Base-by-base conservation (phyloP, 2,113 vertebrate genomes). In the Variabilichromis moorii region DNA sequence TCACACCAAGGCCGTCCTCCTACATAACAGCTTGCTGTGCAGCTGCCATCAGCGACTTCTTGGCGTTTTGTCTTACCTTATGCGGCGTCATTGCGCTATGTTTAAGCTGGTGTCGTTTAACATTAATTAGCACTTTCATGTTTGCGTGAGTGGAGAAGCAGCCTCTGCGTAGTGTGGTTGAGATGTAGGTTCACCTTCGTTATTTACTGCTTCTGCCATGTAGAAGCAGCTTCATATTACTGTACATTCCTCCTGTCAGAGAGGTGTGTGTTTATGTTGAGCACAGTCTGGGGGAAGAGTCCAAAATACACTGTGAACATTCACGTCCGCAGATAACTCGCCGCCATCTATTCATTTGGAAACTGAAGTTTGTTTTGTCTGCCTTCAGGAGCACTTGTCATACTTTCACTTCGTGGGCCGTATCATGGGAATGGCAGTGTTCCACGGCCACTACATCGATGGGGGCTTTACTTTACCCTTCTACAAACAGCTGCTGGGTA, bases 351-450 rank as follows among this genome's bases (percentile, higher is more conserved):
- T 7, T 88, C 21, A 35, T 90, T 71, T 55, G 28, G 71, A 86
- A 86, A 63, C 79, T 89, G 2, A 92, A 81, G 4, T 10, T 66
- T 50, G 40, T 86, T 79, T 71, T 66, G 11, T 83, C 63, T 81
- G 50, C 84, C 88, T 93, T n/a, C 88, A 99, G 99, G 98, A 99
- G 91, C 98, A 99, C 91, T 95, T 99, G 92, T 99, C 99, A 0
- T 99, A 99, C 92, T 99, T 99, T 95, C 99, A 99, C 93, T 99
- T 99, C 8, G 99, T 99, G 86, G 99, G 99, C 6, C 96, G 98
- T 55, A 99, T 99, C 91, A 99, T 99, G 99, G 99, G 99, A 17
- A 99, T 99, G 99, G 98, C 98, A 3, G 99, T 99, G 90, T 99
- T 99, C 94, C 99, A 99, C 0, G 98, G 99, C 80, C 99, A 99